Evolutionary conservation across 2,797 vertebrate genomes (phyloP).

Genomic region (Characodon lateralis): DNA sequence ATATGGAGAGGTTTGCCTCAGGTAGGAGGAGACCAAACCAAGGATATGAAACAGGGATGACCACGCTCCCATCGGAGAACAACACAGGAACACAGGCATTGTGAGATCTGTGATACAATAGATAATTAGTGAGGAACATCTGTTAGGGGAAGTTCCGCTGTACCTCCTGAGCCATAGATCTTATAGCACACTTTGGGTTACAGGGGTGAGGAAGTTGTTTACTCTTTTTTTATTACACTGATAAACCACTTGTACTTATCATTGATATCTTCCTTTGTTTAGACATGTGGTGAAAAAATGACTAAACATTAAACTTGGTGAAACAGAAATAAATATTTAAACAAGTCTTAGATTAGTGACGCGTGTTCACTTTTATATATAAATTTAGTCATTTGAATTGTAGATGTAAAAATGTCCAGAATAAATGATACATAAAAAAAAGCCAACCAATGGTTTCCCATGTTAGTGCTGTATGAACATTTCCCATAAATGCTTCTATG

Average conservation of each 20-base stretch:
- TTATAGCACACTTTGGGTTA: constrained; percentile 71
- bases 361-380: constrained; percentile 30
- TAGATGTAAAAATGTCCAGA: constrained; percentile 10
- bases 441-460: background rate
- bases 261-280: constrained; percentile 46
- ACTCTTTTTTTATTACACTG: constrained; percentile 35
- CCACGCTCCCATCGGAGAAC: constrained; percentile 76
- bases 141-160: constrained; percentile 72
- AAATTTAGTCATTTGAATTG: constrained; percentile 17
- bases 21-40: constrained; percentile 73
- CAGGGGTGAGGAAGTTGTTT: constrained; percentile 58
- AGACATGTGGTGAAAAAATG: constrained; percentile 4
- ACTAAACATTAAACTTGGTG: constrained; percentile 12
- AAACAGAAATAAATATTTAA: constrained; percentile 27
- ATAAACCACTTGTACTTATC: constrained; percentile 70
- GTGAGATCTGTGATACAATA: constrained; percentile 76
- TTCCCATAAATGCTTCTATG: background rate
- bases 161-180: constrained; percentile 65
- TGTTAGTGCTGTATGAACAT: background rate
- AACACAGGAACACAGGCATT: constrained; percentile 70
- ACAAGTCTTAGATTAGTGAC: background rate
- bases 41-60: constrained; percentile 76
- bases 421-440: background rate
- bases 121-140: constrained; percentile 85
- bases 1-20: constrained; percentile 77